Evolutionary conservation across 2,888 invertebrate species (phyloP).

Genomic region (Stenotaenia linearis): DNA sequence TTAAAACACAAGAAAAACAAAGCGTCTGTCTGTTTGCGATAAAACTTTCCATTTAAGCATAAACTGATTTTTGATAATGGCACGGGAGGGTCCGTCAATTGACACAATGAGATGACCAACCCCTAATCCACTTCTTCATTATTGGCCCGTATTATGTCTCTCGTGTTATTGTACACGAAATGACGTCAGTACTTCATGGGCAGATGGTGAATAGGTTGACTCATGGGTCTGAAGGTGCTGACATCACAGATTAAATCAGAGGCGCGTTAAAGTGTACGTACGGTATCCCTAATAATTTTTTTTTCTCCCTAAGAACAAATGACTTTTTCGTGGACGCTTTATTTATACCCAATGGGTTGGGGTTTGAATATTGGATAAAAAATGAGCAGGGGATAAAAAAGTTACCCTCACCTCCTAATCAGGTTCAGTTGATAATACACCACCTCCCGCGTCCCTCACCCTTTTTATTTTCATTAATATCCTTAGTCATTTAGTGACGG

Average conservation of each 20-base stretch:
- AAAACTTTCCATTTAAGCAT: neutral
- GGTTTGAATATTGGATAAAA: neutral
- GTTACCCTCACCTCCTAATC: constrained; percentile 5
- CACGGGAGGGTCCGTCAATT: neutral
- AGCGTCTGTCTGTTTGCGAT: neutral
- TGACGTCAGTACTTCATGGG: constrained; percentile 23
- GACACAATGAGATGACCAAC: constrained; percentile 16
- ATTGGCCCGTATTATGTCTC: constrained; percentile 22
- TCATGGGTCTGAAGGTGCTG: constrained; percentile 26
- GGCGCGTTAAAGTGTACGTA: constrained; percentile 4
- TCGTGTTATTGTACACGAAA: constrained; percentile 1
- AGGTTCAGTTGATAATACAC: constrained; percentile 7
- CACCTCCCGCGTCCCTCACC: neutral
- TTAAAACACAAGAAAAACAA: neutral
- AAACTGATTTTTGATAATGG: neutral
- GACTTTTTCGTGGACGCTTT: too few species aligned
- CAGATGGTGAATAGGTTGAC: constrained; percentile 26
- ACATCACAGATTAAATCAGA: constrained; percentile 17
- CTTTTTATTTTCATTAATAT: constrained; percentile 20
- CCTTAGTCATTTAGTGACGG: constrained; percentile 20
- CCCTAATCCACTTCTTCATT: constrained; percentile 26
- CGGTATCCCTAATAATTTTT: neutral
- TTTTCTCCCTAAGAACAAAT: neutral
- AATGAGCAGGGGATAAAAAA: neutral
- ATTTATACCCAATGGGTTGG: constrained; percentile 26